A percentile compares a stretch with the other conserved stretches of the same genome.
phyloP scores from a whole-genome alignment of 2,113 vertebrate genomes.

The Epinephelus cyanopodus region DNA sequence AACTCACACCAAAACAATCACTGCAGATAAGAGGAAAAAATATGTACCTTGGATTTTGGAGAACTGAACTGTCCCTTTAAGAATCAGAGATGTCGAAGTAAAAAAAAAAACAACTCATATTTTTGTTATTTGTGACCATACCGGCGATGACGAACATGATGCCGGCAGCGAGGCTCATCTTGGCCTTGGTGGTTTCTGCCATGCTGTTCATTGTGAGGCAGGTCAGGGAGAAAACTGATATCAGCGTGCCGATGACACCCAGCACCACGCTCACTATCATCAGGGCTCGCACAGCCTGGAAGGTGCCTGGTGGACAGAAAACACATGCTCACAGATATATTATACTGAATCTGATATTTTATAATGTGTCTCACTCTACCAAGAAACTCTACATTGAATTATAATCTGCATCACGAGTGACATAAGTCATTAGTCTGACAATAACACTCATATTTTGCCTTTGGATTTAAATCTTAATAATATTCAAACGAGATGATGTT shows the following conservation, averaged over 20 bases:
- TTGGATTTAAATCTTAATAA: not conserved
- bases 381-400: not conserved
- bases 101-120: no score
- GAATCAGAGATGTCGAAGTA: not conserved
- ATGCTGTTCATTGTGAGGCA: slow-evolving; percentile 90
- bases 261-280: slow-evolving; percentile 92
- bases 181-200: slow-evolving; percentile 89
- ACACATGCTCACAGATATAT: not conserved
- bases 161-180: slow-evolving; percentile 91
- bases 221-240: slow-evolving; percentile 90
- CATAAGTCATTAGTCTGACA: not conserved
- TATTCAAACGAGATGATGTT: not conserved
- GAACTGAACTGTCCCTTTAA: not conserved
- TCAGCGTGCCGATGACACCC: slow-evolving; percentile 83
- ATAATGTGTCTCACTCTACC: not conserved
- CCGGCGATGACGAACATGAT: slow-evolving; percentile 91
- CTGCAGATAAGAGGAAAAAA: no score
- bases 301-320: slow-evolving; percentile 81
- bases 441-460: not conserved
- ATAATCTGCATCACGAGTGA: not conserved
- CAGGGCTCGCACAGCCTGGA: slow-evolving; percentile 91
- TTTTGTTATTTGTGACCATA: slow-evolving; percentile 53
- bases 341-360: not conserved
- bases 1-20: no score
- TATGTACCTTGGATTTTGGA: no score